Evolutionary conservation across 2,113 vertebrate species (phyloP), one percentile per base, ranked within the genome.

Genomic region (Numida meleagris): DNA sequence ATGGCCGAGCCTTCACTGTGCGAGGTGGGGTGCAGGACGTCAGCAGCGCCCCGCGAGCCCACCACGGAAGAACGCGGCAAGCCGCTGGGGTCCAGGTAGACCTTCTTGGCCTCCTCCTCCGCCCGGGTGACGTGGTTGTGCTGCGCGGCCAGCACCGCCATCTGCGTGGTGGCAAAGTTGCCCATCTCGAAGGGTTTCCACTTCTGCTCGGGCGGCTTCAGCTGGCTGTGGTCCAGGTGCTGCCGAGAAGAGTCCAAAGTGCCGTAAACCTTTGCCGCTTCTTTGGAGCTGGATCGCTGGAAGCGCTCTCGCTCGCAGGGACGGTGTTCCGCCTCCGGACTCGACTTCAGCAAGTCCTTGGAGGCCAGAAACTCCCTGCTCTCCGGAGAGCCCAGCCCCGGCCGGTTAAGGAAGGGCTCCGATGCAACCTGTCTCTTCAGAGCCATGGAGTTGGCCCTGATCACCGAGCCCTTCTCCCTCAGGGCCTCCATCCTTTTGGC

Each of bases 111-210:
- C 85, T 99, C 99, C 75, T 99, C 99, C 55, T 97, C 98, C 0
- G 19, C 97, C 19, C 98, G 95, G 65, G 94, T 97, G 67, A 97
- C 98, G 1, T 99, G 99, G 96, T 98, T 98, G 93, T 99, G 99
- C 93, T 99, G 99, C 0, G 99, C 99, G 0, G 99, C 99, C 93
- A 99, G 96, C 19, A 98, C 98, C 0, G 99, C 98, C 98, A 99
- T 99, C 97, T 99, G 99, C 51, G 97, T 99, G 19, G 99, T 98
- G 92, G 98, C 98, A 2, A 99, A 99, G 94, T 99, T 98, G 38
- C 98, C 97, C 97, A 99, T 98, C 91, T 99, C 99, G 9, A 99
- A 99, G 63, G 98, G 98, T 48, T 98, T 99, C 98, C 99, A 99
- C 93, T 99, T 99, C 82, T 98, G 97, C 90, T 99, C 99, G 0